Percentiles rank a stretch among this genome's conserved stretches.
These are phyloP conservation scores for Gymnoscopelus microlampas DNA, from an alignment of 2,797 vertebrate species.

Conservation along the genomic window DNA sequence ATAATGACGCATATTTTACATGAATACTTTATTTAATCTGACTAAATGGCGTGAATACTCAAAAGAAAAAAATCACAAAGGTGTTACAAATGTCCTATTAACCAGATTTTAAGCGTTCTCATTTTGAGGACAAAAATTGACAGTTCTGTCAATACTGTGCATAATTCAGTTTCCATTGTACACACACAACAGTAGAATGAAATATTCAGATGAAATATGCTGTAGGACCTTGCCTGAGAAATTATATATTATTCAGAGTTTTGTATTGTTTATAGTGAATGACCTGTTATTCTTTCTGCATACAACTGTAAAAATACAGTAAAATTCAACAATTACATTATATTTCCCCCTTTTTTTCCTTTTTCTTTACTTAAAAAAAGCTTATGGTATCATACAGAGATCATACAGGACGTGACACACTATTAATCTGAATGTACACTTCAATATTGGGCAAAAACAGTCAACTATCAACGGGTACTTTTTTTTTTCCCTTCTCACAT, in stretches of 20 bases:
- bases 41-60: not conserved
- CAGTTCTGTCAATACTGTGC: constrained; percentile 60
- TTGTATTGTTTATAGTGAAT: constrained; percentile 68
- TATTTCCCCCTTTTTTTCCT: constrained; percentile 75
- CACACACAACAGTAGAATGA: constrained; percentile 64
- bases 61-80: not conserved
- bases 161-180: constrained; percentile 61
- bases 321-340: constrained; percentile 83
- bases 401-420: constrained; percentile 82
- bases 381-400: constrained; percentile 82
- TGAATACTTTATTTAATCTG: not conserved
- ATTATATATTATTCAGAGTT: constrained; percentile 72
- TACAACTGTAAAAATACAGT: constrained; percentile 89
- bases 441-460: constrained; percentile 85
- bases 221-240: constrained; percentile 80
- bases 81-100: constrained; percentile 43
- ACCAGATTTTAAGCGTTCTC: constrained; percentile 34
- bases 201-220: constrained; percentile 67
- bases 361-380: constrained; percentile 79
- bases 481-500: constrained; percentile 80
- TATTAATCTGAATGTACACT: constrained; percentile 84
- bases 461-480: constrained; percentile 82
- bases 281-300: constrained; percentile 79
- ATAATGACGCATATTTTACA: constrained; percentile 13
- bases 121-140: constrained; percentile 56